Conservation (phyloP, 2,888 invertebrate species). For the Zygogramma bicolorata region DNA sequence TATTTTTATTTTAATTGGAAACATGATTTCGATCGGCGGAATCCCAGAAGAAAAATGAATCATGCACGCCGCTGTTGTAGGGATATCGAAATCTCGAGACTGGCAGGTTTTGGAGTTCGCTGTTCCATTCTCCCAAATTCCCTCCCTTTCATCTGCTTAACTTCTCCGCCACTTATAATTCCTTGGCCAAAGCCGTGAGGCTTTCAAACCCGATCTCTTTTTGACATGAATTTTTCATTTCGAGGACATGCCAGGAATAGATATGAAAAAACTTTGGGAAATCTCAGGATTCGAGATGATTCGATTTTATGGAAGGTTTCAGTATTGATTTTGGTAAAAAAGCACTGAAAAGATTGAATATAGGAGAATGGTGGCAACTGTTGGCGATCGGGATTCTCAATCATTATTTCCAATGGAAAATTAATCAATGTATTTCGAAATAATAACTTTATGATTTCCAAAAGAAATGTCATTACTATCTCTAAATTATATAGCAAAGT, state of each 20-base stretch:
- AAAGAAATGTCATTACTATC: no score
- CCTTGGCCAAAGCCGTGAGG: constrained; percentile 2
- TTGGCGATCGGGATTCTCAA: no score
- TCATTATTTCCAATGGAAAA: no score
- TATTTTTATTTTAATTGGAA: no score
- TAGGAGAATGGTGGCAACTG: no score
- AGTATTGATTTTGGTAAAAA: neutral
- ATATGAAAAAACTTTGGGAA: neutral
- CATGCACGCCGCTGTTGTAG: neutral
- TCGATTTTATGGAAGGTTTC: neutral
- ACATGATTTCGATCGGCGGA: no score
- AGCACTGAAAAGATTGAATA: no score
- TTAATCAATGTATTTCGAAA: no score
- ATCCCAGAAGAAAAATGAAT: neutral
- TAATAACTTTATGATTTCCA: no score
- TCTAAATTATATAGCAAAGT: no score
- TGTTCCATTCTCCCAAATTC: neutral
- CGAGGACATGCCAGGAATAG: neutral
- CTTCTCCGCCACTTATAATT: constrained; percentile 18
- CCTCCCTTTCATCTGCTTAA: constrained; percentile 13
- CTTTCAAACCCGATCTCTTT: constrained; percentile 1
- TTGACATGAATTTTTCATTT: constrained; percentile 9
- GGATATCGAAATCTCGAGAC: neutral
- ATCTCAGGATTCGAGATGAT: neutral
- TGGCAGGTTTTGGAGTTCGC: neutral